phyloP scores from a whole-genome alignment of 2,888 invertebrate genomes.

The Melitaea athalia region DNA sequence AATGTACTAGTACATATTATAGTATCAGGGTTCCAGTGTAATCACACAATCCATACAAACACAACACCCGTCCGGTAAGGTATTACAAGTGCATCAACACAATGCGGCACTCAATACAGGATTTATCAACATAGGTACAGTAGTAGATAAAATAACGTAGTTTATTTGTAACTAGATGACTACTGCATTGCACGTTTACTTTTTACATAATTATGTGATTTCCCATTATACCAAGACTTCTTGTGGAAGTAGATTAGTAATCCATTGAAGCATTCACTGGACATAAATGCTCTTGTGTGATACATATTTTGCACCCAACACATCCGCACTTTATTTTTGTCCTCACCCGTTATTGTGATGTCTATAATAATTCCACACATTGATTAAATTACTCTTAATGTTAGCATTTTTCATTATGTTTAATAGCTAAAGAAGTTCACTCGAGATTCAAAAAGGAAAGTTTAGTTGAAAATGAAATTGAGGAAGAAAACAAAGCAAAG shows the following conservation, averaged over 20 bases:
- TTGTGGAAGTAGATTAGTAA: slow-evolving; percentile 46
- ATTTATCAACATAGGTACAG: slow-evolving; percentile 44
- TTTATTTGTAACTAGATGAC: slow-evolving; percentile 42
- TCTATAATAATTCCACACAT: slow-evolving; percentile 41
- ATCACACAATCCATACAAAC: slow-evolving; percentile 38
- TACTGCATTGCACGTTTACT: slow-evolving; percentile 62
- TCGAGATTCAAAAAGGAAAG: slow-evolving; percentile 75
- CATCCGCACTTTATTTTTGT: slow-evolving; percentile 41
- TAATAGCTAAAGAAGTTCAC: slow-evolving; percentile 79
- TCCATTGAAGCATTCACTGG: slow-evolving; percentile 67
- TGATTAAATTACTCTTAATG: slow-evolving; percentile 51
- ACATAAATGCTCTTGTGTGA: slow-evolving; percentile 70
- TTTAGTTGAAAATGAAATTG: slow-evolving; percentile 74
- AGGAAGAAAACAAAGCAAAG: slow-evolving; percentile 60
- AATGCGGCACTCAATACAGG: slow-evolving; percentile 21
- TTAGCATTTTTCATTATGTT: slow-evolving; percentile 60
- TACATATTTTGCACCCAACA: slow-evolving; percentile 38
- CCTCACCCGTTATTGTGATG: slow-evolving; percentile 61
- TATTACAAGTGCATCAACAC: slow-evolving; percentile 36
- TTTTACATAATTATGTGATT: slow-evolving; percentile 54
- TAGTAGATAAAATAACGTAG: slow-evolving; percentile 56
- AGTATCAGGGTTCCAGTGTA: slow-evolving; percentile 37
- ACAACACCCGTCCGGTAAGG: slow-evolving; percentile 53
- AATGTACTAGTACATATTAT: slow-evolving; percentile 17
- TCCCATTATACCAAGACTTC: slow-evolving; percentile 50